Base-by-base conservation (phyloP, 2,113 vertebrate genomes). In the Brienomyrus brachyistius region DNA sequence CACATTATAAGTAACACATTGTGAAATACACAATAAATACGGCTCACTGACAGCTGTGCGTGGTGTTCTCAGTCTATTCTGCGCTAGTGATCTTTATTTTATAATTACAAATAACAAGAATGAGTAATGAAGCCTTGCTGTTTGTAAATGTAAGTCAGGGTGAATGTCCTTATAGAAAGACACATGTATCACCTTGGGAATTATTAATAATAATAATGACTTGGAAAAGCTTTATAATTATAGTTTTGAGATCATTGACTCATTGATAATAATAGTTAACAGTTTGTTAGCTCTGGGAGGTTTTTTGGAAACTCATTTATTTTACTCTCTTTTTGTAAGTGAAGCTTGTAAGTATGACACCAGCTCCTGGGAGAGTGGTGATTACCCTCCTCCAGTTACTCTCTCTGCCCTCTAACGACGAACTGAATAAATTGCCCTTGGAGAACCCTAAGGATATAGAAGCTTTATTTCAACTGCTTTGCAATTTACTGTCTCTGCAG, bases 331-430 rank as follows among this genome's bases (percentile, higher is more conserved):
- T 86, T 86, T 48, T 51, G 48, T 13, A 86, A 52, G 23, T 51
- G 47, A 86, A 86, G n/a, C 84, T 86, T 86, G 15, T 86, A 50
- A 52, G 47, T 51, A 8, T 86, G 47, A 23, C 21, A 13, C 84
- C 47, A 13, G 48, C 84, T 86, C 48, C 84, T 31, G 84, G 84
- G 45, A 86, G 84, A 86, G 84, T 86, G n/a, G 48, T 86, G 48
- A 86, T 86, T 86, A 52, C 50, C 84, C 84, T 86, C 23, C 84
- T 17, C 48, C 48, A 86, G n/a, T 86, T 86, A 86, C 84, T 86
- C 23, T 86, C 8, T 31, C 45, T 48, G 47, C 84, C 83, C 84
- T 86, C 84, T 48, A 51, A 86, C 84, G 4, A 50, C n/a, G n/a
- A 51, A 52, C 50, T 52, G 45, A 86, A 86, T 86, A 86, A 86